A percentile compares a stretch with the other conserved stretches of the same genome.
Conservation (phyloP, 2,113 vertebrate genomes). For the Gymnocephalus cernua region DNA sequence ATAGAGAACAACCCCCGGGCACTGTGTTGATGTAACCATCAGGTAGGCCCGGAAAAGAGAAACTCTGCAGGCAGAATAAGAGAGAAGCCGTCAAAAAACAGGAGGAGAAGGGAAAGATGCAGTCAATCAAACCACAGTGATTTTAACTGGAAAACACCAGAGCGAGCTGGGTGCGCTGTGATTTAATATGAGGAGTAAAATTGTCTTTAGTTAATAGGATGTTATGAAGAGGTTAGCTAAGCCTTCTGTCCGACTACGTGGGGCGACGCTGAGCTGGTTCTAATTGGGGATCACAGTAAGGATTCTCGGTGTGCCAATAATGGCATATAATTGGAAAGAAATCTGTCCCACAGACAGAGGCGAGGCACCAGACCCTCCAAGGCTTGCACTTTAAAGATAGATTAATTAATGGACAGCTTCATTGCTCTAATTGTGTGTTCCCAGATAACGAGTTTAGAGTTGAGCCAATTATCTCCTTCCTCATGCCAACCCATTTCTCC, state of each 20-base stretch:
- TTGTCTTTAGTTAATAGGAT: slow-evolving; percentile 45
- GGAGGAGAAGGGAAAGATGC: neutral
- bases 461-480: slow-evolving; percentile 72
- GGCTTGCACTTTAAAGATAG: slow-evolving; percentile 74
- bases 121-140: slow-evolving; percentile 28
- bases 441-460: slow-evolving; percentile 77
- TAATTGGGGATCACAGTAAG: slow-evolving; percentile 54
- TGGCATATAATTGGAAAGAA: slow-evolving; percentile 76
- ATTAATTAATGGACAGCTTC: slow-evolving; percentile 76
- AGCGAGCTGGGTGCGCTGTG: neutral
- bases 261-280: slow-evolving; percentile 29
- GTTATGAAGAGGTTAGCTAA: slow-evolving; percentile 34
- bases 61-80: slow-evolving; percentile 43
- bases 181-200: slow-evolving; percentile 6
- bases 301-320: slow-evolving; percentile 56
- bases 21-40: slow-evolving; percentile 37
- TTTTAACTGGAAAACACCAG: slow-evolving; percentile 14
- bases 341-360: slow-evolving; percentile 70
- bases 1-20: slow-evolving; percentile 37
- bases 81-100: slow-evolving; percentile 27
- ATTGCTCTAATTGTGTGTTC: slow-evolving; percentile 79
- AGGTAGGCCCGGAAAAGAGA: slow-evolving; percentile 42
- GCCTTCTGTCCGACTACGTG: slow-evolving; percentile 14
- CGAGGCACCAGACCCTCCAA: slow-evolving; percentile 56
- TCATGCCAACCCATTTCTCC: slow-evolving; percentile 36